Evolutionary conservation across 2,797 vertebrate genomes (phyloP).

Genomic region (Sphenopsis melanotis): DNA sequence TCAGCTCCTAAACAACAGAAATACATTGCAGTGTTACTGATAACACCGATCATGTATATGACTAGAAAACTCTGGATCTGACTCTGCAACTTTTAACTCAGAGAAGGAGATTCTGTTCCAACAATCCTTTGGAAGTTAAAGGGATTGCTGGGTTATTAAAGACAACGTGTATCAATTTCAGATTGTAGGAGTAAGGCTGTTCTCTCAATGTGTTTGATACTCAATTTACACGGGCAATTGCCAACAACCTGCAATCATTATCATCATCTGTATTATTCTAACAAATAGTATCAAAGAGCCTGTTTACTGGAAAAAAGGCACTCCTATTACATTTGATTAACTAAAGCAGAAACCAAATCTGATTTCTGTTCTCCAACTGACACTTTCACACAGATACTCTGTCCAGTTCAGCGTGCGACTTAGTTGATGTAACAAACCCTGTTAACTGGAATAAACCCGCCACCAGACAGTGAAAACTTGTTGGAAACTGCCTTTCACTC

Average conservation of each 20-base stretch:
- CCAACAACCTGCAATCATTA: not conserved
- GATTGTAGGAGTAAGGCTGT: not conserved
- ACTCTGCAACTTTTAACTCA: not conserved
- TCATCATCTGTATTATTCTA: not conserved
- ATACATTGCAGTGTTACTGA: not conserved
- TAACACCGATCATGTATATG: not conserved
- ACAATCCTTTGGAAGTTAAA: not conserved
- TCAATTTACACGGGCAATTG: not conserved
- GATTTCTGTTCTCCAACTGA: not conserved
- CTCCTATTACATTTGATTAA: not conserved
- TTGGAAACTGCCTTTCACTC: not conserved
- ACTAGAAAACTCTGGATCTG: not conserved
- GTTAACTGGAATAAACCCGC: not conserved
- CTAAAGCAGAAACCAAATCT: not conserved
- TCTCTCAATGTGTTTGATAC: not conserved
- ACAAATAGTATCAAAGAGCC: not conserved
- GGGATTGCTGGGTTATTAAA: not conserved
- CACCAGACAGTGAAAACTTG: not conserved
- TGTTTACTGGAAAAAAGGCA: not conserved
- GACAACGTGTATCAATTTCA: not conserved
- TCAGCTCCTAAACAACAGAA: slow-evolving; percentile 35
- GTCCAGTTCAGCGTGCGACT: not conserved
- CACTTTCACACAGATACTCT: not conserved
- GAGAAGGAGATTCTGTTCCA: not conserved
- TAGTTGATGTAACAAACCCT: not conserved